Conservation (phyloP, 2,797 vertebrate genomes). For the Babyrousa celebensis region DNA sequence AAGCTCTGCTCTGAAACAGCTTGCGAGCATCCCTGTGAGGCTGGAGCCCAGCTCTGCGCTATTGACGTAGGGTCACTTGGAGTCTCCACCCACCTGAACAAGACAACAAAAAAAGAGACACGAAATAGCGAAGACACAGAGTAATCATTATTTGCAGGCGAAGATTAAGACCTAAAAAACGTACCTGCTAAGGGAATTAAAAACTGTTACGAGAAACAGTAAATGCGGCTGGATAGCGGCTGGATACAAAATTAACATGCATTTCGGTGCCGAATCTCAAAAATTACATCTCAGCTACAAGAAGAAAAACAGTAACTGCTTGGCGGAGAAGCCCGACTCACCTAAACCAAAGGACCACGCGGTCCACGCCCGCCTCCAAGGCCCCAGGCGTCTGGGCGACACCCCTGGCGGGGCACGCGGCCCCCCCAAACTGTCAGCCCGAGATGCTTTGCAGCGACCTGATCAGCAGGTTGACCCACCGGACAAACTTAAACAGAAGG, state of each 20-base stretch:
- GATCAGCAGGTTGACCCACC: neutral
- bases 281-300: neutral
- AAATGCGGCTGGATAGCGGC: neutral
- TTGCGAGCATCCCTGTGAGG: neutral
- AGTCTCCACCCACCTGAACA: neutral
- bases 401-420: rapidly evolving
- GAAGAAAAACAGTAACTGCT: neutral
- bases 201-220: neutral
- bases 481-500: neutral
- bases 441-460: neutral
- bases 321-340: rapidly evolving
- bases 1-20: neutral
- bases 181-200: rapidly evolving
- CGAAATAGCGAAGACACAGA: neutral
- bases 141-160: neutral
- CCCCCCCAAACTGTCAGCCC: rapidly evolving
- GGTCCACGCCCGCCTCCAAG: rapidly evolving
- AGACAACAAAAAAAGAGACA: neutral
- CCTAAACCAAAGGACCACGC: rapidly evolving
- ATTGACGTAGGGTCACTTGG: rapidly evolving
- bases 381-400: rapidly evolving
- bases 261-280: neutral
- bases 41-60: neutral
- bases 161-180: neutral
- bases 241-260: neutral